Evolutionary conservation across 2,113 vertebrate species (phyloP).

Genomic region (Datnioides undecimradiatus): DNA sequence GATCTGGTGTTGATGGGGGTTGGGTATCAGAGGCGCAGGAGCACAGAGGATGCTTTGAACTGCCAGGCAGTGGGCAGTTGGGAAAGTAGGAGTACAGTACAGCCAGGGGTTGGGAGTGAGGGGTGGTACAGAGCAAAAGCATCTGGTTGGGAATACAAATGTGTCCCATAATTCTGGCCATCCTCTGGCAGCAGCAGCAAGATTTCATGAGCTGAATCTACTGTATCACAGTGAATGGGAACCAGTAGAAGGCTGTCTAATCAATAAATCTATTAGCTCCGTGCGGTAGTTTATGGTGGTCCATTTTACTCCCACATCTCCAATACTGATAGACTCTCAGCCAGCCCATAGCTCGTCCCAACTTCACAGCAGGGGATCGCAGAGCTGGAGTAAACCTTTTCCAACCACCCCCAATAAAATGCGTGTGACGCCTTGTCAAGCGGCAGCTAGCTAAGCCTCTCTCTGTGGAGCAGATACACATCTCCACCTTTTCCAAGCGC

Average conservation of each 20-base stretch:
- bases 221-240: slow-evolving; percentile 55
- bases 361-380: not conserved
- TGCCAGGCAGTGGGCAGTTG: slow-evolving; percentile 10
- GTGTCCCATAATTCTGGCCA: slow-evolving; percentile 54
- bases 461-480: slow-evolving; percentile 38
- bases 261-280: slow-evolving; percentile 79
- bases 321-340: slow-evolving; percentile 41
- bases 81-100: slow-evolving; percentile 28
- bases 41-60: slow-evolving; percentile 66
- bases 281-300: slow-evolving; percentile 67
- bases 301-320: slow-evolving; percentile 46
- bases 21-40: slow-evolving; percentile 50
- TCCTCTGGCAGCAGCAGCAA: slow-evolving; percentile 45
- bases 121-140: slow-evolving; percentile 16
- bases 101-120: slow-evolving; percentile 36
- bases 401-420: slow-evolving; percentile 28
- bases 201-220: slow-evolving; percentile 51
- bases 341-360: not conserved
- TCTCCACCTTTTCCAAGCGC: slow-evolving; percentile 29
- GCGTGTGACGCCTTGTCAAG: slow-evolving; percentile 50
- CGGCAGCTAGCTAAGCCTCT: not conserved
- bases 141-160: slow-evolving; percentile 66
- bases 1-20: slow-evolving; percentile 34
- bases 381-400: slow-evolving; percentile 17
- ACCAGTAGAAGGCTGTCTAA: slow-evolving; percentile 46